Base-by-base conservation (phyloP, 2,888 invertebrate species). In the Temnothorax rugatulus region DNA sequence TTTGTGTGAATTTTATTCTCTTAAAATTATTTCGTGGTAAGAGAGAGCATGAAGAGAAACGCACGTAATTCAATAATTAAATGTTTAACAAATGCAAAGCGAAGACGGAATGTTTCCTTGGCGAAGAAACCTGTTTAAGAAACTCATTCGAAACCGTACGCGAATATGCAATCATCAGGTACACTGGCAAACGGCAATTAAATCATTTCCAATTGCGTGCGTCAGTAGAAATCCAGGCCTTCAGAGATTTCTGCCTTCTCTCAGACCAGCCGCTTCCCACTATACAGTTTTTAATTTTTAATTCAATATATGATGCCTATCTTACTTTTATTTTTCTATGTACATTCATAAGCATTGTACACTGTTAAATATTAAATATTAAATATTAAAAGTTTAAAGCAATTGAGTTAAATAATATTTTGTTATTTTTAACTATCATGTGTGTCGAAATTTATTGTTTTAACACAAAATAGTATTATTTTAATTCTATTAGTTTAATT, bases 181-280 rank as follows among this genome's bases (percentile, higher is more conserved):
- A 59, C 7, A 4, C 8, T 52, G 38, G 13, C n/a, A 52, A 52
- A 34, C 2, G 13, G 69, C 52, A 75, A 81, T 86, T 82, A 82
- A 76, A 3, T 83, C 64, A 88, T 88, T 86, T 88, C 73, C 75
- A 82, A 34, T 44, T 50, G 52, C 29, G 29, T 71, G 15, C 41
- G 47, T 87, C 29, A 50, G 7, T 73, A 87, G 85, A 85, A 85
- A 64, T 21, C 15, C 15, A 64, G 0, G 13, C 15, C 52, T 54
- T 21, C 3, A 21, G 21, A 54, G n/a, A 54, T 54, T 54, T 18
- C 9, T 44, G 8, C 13, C 38, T 63, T 63, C 13, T n/a, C 21
- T 38, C 9, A 63, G 38, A 63, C 13, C n/a, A 38, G 9, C 2
- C 38, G 11, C 2, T 57, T 57, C 2, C 25, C 57, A 5, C 11